Percentiles rank a stretch among this genome's conserved stretches.
Evolutionary conservation across 2,797 vertebrate species (phyloP).

Genomic region (Peromyscus melanophrys): DNA sequence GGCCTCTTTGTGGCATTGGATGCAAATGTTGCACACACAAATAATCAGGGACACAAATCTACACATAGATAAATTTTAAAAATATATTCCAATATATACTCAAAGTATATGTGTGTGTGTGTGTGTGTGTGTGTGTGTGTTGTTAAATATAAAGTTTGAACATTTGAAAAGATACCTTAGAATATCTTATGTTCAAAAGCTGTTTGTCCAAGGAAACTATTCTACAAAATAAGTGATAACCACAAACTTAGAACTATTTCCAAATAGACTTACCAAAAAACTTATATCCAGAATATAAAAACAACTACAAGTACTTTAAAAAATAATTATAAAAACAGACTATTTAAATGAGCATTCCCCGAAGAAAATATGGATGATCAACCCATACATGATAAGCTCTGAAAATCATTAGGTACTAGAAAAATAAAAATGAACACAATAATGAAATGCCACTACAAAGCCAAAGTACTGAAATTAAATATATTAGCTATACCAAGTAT

Average conservation of each 20-base stretch:
- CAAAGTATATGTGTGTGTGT: not conserved
- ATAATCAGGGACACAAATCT: not conserved
- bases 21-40: not conserved
- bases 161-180: not conserved
- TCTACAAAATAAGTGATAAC: not conserved
- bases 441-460: not conserved
- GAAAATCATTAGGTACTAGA: not conserved
- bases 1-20: too few relatives aligned
- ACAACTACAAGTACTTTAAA: not conserved
- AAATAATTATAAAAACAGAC: not conserved
- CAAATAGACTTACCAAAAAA: not conserved
- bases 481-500: not conserved
- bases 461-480: not conserved
- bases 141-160: not conserved
- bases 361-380: not conserved
- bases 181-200: not conserved
- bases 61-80: not conserved
- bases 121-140: not conserved
- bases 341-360: not conserved
- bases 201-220: not conserved
- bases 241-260: not conserved
- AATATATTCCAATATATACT: not conserved
- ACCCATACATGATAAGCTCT: not conserved
- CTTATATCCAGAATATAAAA: not conserved
- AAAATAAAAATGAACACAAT: not conserved